These are phyloP conservation scores for Zeus faber DNA, from an alignment of 2,113 vertebrate species.

Conservation along the genomic window DNA sequence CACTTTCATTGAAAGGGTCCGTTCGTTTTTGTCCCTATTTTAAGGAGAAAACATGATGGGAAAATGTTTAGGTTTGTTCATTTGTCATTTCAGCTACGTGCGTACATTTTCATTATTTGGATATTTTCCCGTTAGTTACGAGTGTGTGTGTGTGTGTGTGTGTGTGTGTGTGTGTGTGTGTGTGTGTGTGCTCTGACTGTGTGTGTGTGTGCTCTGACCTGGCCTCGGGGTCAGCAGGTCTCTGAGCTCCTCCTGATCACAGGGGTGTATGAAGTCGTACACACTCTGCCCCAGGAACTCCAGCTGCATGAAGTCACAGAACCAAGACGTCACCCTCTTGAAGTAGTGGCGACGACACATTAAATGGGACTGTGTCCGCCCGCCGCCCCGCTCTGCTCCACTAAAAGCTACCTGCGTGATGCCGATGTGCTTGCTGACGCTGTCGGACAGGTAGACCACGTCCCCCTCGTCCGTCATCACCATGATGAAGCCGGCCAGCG, in stretches of 20 bases:
- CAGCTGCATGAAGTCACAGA: constrained; percentile 62
- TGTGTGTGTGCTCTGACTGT: too few relatives aligned
- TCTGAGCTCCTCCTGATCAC: constrained; percentile 86
- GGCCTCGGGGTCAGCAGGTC: constrained; percentile 77
- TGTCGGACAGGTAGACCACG: constrained; percentile 86
- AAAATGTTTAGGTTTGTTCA: too few relatives aligned
- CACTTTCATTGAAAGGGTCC: too few relatives aligned
- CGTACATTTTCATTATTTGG: too few relatives aligned
- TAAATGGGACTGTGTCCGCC: too few relatives aligned
- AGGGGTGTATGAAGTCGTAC: constrained; percentile 86
- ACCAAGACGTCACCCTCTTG: too few relatives aligned
- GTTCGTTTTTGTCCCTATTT: too few relatives aligned
- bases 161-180: not conserved
- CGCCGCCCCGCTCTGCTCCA: not conserved
- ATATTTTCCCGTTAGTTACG: not conserved
- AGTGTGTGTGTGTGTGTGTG: not conserved
- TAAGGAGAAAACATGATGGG: too few relatives aligned
- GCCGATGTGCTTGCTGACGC: constrained; percentile 84
- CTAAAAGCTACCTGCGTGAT: constrained; percentile 48
- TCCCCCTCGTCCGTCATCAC: constrained; percentile 84
- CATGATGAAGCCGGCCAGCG: constrained; percentile 84
- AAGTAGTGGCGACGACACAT: too few relatives aligned
- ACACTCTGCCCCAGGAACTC: constrained; percentile 85
- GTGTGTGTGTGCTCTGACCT: constrained; percentile 57
- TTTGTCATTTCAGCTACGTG: too few relatives aligned